These are phyloP conservation scores for Dryas iulia DNA, from an alignment of 1,140 invertebrate species.

Conservation along the genomic window DNA sequence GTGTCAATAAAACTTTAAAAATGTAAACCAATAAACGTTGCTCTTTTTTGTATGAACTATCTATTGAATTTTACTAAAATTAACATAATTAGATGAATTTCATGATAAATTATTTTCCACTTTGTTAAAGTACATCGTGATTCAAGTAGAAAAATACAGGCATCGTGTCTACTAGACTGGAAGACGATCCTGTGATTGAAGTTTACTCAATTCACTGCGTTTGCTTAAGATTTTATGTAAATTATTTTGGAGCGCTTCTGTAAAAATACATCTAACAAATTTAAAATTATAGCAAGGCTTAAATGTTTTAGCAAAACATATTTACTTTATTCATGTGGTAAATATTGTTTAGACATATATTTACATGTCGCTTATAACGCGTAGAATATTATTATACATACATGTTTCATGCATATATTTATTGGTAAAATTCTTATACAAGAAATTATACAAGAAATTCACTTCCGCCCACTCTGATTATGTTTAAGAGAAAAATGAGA, in stretches of 20 bases:
- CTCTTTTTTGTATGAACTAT: no score
- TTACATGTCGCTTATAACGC: no score
- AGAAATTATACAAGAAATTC: no score
- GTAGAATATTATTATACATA: no score
- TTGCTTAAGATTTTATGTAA: conserved; percentile 70
- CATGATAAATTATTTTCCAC: conserved; percentile 33
- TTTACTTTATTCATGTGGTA: background rate
- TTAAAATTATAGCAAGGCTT: conserved; percentile 13
- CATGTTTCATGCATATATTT: no score
- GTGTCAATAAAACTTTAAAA: no score
- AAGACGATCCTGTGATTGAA: conserved; percentile 65
- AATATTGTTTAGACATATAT: background rate
- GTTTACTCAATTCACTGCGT: conserved; percentile 67
- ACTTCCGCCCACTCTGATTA: no score
- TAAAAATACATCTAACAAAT: conserved; percentile 31
- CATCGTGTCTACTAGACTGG: conserved; percentile 47
- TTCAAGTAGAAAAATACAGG: conserved; percentile 40
- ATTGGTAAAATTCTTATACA: no score
- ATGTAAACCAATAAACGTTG: no score
- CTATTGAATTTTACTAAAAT: background rate
- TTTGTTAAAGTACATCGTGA: conserved; percentile 35
- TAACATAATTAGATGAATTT: conserved; percentile 20
- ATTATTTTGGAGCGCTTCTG: conserved; percentile 55
- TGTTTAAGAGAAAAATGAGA: no score
- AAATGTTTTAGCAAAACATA: background rate